These are phyloP conservation scores for Elmis aenea DNA, from an alignment of 2,888 invertebrate genomes.

Conservation along the genomic window DNA sequence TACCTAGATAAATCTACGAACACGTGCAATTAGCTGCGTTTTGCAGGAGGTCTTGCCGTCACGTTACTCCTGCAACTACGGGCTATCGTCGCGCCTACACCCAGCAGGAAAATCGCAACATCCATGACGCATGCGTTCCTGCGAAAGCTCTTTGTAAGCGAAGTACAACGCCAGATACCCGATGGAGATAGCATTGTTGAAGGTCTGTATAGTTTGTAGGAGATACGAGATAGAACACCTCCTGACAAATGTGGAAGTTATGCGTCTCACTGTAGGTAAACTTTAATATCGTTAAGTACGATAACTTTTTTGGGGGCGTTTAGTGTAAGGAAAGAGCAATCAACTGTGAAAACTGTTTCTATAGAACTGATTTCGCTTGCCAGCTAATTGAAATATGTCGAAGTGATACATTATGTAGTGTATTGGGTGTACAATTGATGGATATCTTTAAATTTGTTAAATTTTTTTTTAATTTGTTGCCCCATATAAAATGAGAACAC, in stretches of 20 bases:
- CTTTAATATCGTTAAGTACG: no score
- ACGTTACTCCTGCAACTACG: constrained; percentile 28
- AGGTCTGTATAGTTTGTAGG: constrained; percentile 13
- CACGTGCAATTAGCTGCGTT: not conserved
- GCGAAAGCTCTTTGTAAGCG: constrained; percentile 17
- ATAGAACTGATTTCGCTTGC: no score
- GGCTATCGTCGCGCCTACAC: constrained; percentile 27
- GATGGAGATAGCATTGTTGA: constrained; percentile 19
- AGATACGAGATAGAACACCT: constrained; percentile 12
- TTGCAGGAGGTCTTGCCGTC: constrained; percentile 16
- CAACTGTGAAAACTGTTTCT: no score
- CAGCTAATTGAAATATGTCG: no score
- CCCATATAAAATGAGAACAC: no score
- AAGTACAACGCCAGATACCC: constrained; percentile 17
- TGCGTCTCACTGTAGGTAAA: constrained; percentile 21
- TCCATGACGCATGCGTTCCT: constrained; percentile 22
- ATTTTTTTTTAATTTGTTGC: no score
- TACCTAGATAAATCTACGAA: not conserved
- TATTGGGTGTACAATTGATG: no score
- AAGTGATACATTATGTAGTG: no score
- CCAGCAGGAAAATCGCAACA: constrained; percentile 22
- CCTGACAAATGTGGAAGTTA: constrained; percentile 13
- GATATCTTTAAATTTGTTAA: no score
- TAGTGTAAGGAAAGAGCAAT: no score
- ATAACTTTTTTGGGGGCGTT: no score